Conservation (phyloP, 2,113 vertebrate genomes). For the Monopterus albus region DNA sequence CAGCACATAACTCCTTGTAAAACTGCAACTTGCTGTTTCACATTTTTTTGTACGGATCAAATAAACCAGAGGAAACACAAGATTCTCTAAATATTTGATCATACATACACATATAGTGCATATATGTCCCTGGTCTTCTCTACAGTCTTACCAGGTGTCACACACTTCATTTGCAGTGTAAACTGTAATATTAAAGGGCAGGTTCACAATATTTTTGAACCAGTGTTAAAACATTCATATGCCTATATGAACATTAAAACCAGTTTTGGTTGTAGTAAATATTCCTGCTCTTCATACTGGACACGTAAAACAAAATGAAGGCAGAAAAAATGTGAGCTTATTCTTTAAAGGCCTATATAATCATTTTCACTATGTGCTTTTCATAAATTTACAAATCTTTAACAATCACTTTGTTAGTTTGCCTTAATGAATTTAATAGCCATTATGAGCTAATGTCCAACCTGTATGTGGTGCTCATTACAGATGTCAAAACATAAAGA, state of each 20-base stretch:
- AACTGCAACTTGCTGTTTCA: not conserved
- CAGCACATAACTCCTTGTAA: too few relatives aligned
- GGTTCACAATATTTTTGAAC: not conserved
- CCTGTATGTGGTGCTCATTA: not conserved
- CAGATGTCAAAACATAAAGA: conserved; percentile 33
- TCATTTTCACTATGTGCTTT: not conserved
- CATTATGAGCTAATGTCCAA: not conserved
- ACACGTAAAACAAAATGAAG: too few relatives aligned
- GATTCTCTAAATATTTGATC: too few relatives aligned
- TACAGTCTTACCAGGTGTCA: too few relatives aligned
- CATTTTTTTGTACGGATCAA: not conserved
- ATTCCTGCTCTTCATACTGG: too few relatives aligned
- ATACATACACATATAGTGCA: too few relatives aligned
- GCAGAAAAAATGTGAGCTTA: too few relatives aligned
- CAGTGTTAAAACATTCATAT: too few relatives aligned
- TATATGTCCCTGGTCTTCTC: too few relatives aligned
- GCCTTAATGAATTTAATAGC: not conserved
- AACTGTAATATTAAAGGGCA: not conserved
- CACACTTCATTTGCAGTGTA: not conserved
- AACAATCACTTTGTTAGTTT: not conserved
- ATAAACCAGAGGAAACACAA: too few relatives aligned
- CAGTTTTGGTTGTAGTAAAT: too few relatives aligned
- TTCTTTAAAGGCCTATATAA: not conserved
- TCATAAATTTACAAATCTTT: not conserved
- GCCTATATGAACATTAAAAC: too few relatives aligned